Evolutionary conservation across 2,888 invertebrate genomes (phyloP), one percentile per base, ranked within the genome.

Genomic region (Heliconius sara): DNA sequence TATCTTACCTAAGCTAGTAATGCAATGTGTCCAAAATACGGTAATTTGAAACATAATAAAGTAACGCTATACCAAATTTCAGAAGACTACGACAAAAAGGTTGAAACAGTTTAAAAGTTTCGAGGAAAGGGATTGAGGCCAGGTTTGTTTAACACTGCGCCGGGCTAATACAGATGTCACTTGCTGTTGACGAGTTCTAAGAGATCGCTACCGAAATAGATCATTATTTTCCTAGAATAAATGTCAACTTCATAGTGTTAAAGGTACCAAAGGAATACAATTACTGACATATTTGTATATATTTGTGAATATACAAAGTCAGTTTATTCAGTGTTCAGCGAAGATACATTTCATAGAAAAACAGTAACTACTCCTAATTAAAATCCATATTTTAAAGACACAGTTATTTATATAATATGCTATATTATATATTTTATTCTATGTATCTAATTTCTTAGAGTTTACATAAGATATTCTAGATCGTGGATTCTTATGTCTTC

Each of bases 121-220:
- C 95, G 89, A 84, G 86, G 94, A 95, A 94, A 85, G 85, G 86
- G 88, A 93, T 91, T 87, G 91, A 88, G 93, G 92, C 87, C 94
- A 91, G 89, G 87, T 88, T 88, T 94, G 94, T 94, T 94, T 94
- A 91, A 87, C 47, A 88, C 89, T 91, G 87, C 83, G 87, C 88
- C 85, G 85, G 84, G 85, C 85, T 85, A 88, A 88, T 87, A 86
- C 90, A 91, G 90, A 91, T 94, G 94, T 93, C 94, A 93, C 90
- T 92, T 85, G 86, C 81, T 84, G 87, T 85, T 88, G 88, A 88
- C 87, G 89, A 85, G 86, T 85, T 87, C 83, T 85, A 84, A 87
- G 86, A 87, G 88, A 89, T 88, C 86, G 81, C 80, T 84, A 47
- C 87, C 78, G 83, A 89, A 90, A 92, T 92, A 91, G 90, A 90